Percentiles rank a stretch among this genome's conserved stretches.
Evolutionary conservation across 2,797 vertebrate species (phyloP).

Genomic region (Austrolebias charrua): DNA sequence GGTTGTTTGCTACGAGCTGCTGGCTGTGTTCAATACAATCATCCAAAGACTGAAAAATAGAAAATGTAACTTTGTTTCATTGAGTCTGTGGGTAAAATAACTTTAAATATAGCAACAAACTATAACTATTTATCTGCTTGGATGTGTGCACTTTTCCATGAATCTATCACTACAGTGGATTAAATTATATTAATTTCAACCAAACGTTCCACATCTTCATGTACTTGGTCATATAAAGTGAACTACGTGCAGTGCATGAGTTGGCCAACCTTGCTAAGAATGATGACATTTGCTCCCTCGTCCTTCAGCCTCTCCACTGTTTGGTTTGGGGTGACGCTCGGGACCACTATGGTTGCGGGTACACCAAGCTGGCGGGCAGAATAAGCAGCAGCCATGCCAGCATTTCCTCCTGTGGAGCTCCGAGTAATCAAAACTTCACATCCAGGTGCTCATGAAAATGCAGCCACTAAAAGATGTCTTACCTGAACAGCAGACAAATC

Average conservation of each 20-base stretch:
- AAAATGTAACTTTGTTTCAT: neutral
- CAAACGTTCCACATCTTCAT: no score
- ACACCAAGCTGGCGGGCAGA: slow-evolving; percentile 81
- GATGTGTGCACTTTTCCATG: no score
- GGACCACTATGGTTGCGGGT: slow-evolving; percentile 87
- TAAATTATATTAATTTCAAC: no score
- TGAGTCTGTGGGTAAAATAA: neutral
- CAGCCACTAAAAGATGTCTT: neutral
- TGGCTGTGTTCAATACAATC: slow-evolving; percentile 84
- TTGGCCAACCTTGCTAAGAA: slow-evolving; percentile 83
- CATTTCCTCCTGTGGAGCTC: slow-evolving; percentile 83
- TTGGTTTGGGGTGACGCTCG: slow-evolving; percentile 69
- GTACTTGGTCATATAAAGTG: neutral
- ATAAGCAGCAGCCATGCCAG: slow-evolving; percentile 86
- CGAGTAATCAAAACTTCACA: neutral
- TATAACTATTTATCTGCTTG: no score
- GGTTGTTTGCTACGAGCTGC: slow-evolving; percentile 77
- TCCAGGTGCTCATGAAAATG: neutral
- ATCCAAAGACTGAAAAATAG: slow-evolving; percentile 80
- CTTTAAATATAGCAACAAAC: neutral
- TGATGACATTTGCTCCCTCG: slow-evolving; percentile 81
- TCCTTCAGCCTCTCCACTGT: slow-evolving; percentile 81
- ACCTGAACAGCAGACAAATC: slow-evolving; percentile 92
- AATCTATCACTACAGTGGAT: no score
- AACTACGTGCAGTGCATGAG: neutral